Percentiles rank a stretch among this genome's conserved stretches.
phyloP scores from a whole-genome alignment of 2,797 vertebrate species.

The Tolypeutes matacus region DNA sequence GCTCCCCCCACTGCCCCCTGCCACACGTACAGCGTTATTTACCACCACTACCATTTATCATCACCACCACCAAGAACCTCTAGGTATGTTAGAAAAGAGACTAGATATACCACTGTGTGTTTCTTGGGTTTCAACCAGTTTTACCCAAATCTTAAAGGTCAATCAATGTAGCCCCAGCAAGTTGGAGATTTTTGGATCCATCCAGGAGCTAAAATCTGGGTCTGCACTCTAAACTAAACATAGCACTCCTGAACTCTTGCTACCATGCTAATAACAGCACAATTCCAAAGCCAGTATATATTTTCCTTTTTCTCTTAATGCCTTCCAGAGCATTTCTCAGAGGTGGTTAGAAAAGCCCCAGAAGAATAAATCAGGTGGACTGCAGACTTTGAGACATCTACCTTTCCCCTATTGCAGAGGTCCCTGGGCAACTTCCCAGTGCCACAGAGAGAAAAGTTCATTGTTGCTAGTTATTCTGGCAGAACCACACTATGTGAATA shows the following conservation, averaged over 20 bases:
- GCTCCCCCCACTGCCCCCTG: neutral
- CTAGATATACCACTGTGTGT: neutral
- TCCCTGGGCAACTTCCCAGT: neutral
- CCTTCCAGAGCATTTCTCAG: conserved; percentile 42
- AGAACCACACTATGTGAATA: neutral
- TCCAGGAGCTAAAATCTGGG: neutral
- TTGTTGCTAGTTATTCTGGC: conserved; percentile 26
- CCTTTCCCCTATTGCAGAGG: neutral
- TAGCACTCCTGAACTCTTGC: neutral
- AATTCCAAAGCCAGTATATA: neutral
- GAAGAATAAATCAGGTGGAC: conserved; percentile 7
- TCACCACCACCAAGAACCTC: neutral
- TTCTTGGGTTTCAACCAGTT: neutral
- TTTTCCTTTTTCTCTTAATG: neutral
- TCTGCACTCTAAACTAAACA: neutral
- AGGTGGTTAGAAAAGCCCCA: conserved; percentile 29
- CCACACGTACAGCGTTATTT: neutral
- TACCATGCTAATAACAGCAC: neutral
- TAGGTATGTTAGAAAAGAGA: neutral
- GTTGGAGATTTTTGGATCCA: neutral
- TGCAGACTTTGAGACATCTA: neutral
- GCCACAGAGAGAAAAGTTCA: neutral
- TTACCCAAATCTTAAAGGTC: neutral
- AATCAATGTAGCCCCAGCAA: neutral
- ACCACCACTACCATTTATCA: neutral